Percentiles rank a stretch among this genome's conserved stretches.
These are phyloP conservation scores for Amphipoea oculea DNA, from an alignment of 2,888 invertebrate species.

Conservation along the genomic window DNA sequence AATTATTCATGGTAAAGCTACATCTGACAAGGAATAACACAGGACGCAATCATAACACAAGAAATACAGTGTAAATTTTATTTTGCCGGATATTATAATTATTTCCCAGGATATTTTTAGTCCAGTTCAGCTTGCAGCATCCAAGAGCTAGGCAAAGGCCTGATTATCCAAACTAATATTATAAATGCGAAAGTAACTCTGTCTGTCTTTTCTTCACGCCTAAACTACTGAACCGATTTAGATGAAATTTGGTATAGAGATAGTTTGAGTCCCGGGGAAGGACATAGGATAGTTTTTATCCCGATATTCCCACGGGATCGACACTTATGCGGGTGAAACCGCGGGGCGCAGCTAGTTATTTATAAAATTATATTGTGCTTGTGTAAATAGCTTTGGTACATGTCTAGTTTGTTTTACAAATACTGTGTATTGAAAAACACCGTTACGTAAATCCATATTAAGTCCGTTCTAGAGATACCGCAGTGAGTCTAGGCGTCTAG, in stretches of 20 bases:
- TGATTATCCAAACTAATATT: too few species aligned
- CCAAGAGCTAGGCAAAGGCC: background rate
- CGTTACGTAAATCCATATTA: constrained; percentile 11
- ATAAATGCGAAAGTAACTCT: too few species aligned
- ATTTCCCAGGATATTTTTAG: background rate
- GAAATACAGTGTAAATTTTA: background rate
- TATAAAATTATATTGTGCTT: background rate
- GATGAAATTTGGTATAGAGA: too few species aligned
- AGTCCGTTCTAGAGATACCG: background rate
- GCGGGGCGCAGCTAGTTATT: too few species aligned
- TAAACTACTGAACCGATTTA: too few species aligned
- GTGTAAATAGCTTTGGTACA: background rate
- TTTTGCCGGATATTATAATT: background rate
- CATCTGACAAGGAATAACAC: background rate
- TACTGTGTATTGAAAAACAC: constrained; percentile 14
- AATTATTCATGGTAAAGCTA: background rate
- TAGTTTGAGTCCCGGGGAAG: too few species aligned
- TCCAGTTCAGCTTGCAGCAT: background rate
- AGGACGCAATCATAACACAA: background rate
- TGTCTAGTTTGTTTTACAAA: background rate
- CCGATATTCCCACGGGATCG: too few species aligned
- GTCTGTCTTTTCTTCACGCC: too few species aligned
- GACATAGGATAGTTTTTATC: too few species aligned
- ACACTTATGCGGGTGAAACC: too few species aligned
- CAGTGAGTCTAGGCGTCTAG: constrained; percentile 15